Evolutionary conservation across 2,797 vertebrate genomes (phyloP).

Genomic region (Acrocephalus scirpaceus): DNA sequence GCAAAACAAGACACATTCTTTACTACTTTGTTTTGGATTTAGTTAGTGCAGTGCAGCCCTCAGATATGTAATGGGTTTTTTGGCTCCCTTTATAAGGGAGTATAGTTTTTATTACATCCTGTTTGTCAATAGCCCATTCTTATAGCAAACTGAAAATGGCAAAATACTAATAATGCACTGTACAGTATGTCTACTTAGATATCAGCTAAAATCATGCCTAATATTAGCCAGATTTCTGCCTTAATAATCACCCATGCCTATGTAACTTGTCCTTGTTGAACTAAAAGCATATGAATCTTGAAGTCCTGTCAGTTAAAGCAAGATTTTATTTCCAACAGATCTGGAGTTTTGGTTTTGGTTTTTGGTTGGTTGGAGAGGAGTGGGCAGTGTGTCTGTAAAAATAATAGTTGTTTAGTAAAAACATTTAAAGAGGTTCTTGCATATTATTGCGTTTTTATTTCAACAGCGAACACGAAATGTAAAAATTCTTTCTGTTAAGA

Average conservation of each 20-base stretch:
- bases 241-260: background rate
- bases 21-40: background rate
- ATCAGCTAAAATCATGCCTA: background rate
- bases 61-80: background rate
- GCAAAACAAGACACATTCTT: background rate
- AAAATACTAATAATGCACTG: background rate
- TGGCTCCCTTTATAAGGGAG: rapidly evolving
- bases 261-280: background rate
- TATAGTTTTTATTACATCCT: background rate
- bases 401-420: background rate
- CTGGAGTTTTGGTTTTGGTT: background rate
- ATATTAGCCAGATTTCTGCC: background rate
- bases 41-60: background rate
- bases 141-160: background rate
- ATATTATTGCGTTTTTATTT: background rate
- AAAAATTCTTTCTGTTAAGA: background rate
- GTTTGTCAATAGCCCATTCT: background rate
- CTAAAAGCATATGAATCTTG: background rate
- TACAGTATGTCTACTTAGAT: background rate
- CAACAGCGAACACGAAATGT: background rate
- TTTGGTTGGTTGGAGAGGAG: background rate
- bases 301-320: background rate
- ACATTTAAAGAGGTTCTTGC: background rate
- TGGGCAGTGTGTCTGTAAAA: background rate
- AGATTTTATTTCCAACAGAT: background rate